Percentiles rank a stretch among this genome's conserved stretches.
phyloP scores from a whole-genome alignment of 2,797 vertebrate species.

The Melopsittacus undulatus region DNA sequence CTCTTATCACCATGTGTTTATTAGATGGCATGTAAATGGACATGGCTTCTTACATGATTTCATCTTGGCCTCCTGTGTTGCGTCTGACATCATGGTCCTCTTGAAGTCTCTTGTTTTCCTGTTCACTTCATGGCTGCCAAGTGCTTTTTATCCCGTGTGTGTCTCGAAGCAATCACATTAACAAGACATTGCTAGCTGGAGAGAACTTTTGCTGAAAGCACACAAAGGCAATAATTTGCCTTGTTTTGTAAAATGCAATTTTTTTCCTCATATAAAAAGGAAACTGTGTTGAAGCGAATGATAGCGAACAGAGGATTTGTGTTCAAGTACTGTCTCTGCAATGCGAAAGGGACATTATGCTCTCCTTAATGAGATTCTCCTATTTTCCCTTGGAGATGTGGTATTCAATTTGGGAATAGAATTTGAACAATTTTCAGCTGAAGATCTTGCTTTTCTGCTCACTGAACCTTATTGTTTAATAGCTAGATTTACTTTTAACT shows the following conservation, averaged over 20 bases:
- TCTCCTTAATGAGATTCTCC: background rate
- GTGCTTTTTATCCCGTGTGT: background rate
- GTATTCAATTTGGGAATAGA: slow-evolving; percentile 16
- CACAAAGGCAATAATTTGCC: background rate
- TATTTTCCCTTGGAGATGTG: slow-evolving; percentile 4
- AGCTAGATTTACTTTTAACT: slow-evolving; percentile 20
- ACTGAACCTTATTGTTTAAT: slow-evolving; percentile 27
- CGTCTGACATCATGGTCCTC: background rate
- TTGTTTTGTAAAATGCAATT: background rate
- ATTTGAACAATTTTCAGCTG: slow-evolving; percentile 12
- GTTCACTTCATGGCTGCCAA: background rate
- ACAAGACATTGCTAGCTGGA: background rate
- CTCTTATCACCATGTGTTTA: background rate
- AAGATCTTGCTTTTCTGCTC: slow-evolving; percentile 24
- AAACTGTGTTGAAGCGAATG: background rate
- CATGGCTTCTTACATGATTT: background rate
- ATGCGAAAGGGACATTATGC: background rate
- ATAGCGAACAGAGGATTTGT: background rate
- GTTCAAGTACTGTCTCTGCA: background rate
- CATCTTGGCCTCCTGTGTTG: background rate
- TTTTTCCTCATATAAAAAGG: background rate
- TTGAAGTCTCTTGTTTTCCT: background rate
- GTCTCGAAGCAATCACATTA: background rate
- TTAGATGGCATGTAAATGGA: background rate
- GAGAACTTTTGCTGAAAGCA: background rate